phyloP scores from a whole-genome alignment of 2,797 vertebrate species.

The Atherinosoma microstoma region DNA sequence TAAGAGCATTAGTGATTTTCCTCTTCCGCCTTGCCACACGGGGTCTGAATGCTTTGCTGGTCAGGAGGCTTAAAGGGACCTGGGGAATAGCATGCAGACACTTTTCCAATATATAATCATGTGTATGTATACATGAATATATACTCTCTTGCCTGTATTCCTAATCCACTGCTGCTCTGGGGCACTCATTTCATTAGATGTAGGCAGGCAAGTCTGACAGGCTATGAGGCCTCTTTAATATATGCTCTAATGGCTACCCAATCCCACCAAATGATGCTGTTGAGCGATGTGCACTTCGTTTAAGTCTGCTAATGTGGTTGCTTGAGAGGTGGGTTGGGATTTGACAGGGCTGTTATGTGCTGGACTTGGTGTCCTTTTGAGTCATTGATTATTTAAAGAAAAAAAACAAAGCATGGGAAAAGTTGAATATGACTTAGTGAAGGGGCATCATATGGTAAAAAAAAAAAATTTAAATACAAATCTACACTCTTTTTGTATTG shows the following conservation, averaged over 20 bases:
- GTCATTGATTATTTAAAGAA: slow-evolving; percentile 17
- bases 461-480: slow-evolving; percentile 28
- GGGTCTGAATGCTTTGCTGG: slow-evolving; percentile 84
- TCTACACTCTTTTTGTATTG: slow-evolving; percentile 74
- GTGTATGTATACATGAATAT: slow-evolving; percentile 93
- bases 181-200: slow-evolving; percentile 87
- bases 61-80: slow-evolving; percentile 89
- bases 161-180: slow-evolving; percentile 89
- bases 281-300: slow-evolving; percentile 74
- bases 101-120: slow-evolving; percentile 95
- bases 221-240: slow-evolving; percentile 79
- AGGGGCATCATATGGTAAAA: slow-evolving; percentile 33
- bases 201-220: slow-evolving; percentile 78
- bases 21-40: slow-evolving; percentile 87
- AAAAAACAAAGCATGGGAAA: slow-evolving; percentile 9
- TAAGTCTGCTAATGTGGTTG: slow-evolving; percentile 63
- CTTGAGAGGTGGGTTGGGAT: slow-evolving; percentile 35
- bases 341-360: slow-evolving; percentile 34
- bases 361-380: slow-evolving; percentile 49
- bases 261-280: slow-evolving; percentile 78
- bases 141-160: slow-evolving; percentile 87
- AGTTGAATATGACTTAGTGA: slow-evolving; percentile 29
- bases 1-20: slow-evolving; percentile 95
- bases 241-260: slow-evolving; percentile 84
- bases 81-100: slow-evolving; percentile 89